phyloP scores from a whole-genome alignment of 2,888 invertebrate genomes.

The Erebia epiphron region DNA sequence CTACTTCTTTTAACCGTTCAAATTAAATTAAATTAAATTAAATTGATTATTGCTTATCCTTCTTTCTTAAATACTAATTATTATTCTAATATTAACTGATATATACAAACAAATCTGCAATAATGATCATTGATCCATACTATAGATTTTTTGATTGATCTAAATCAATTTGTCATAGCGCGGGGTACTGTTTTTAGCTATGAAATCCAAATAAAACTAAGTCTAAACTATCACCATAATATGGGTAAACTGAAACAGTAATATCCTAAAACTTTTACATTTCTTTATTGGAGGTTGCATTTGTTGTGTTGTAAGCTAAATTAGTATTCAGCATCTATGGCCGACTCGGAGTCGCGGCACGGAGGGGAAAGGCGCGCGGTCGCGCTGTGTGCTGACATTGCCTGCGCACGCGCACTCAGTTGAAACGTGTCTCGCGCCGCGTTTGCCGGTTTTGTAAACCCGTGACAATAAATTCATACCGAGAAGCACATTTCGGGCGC shows the following conservation, averaged over 20 bases:
- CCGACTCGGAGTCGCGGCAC: slow-evolving; percentile 17
- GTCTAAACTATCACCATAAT: neutral
- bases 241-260: slow-evolving; percentile 3
- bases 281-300: slow-evolving; percentile 23
- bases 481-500: slow-evolving; percentile 69
- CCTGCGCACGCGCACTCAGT: slow-evolving; percentile 61
- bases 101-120: no score
- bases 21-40: no score
- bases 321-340: slow-evolving; percentile 32
- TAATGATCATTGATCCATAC: no score
- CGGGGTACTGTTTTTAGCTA: neutral
- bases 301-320: slow-evolving; percentile 27
- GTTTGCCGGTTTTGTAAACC: slow-evolving; percentile 61
- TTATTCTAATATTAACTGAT: no score
- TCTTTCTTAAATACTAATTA: no score
- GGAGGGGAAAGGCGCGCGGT: slow-evolving; percentile 44
- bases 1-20: no score
- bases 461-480: slow-evolving; percentile 80
- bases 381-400: slow-evolving; percentile 42
- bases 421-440: slow-evolving; percentile 63
- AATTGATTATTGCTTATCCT: no score
- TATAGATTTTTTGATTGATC: no score
- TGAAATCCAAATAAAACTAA: neutral
- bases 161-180: no score
- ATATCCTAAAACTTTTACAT: slow-evolving; percentile 12